Conservation (phyloP, 2,113 vertebrate species). For the Lepisosteus oculatus region DNA sequence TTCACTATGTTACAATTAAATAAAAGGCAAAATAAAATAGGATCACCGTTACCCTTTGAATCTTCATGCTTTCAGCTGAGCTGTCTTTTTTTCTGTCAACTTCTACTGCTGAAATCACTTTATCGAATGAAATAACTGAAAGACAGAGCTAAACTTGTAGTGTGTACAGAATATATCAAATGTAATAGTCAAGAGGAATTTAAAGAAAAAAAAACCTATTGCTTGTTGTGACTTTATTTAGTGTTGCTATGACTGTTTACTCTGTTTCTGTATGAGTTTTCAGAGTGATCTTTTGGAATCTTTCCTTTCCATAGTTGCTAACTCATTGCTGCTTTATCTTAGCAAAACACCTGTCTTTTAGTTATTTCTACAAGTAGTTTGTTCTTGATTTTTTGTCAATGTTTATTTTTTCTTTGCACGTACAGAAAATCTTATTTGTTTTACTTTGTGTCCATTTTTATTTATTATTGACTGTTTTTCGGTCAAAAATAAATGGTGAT, state of each 20-base stretch:
- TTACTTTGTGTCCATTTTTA: conserved; percentile 64
- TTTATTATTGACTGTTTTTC: conserved; percentile 88
- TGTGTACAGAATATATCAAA: conserved; percentile 78
- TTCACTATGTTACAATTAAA: conserved; percentile 25
- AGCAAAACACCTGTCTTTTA: conserved; percentile 78
- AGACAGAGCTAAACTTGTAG: conserved; percentile 75
- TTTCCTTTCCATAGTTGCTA: conserved; percentile 68
- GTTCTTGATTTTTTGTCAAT: conserved; percentile 47
- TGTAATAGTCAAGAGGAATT: conserved; percentile 71
- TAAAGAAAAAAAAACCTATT: conserved; percentile 60
- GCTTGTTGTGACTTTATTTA: conserved; percentile 88
- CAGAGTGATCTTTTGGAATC: conserved; percentile 47
- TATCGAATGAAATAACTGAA: conserved; percentile 81
- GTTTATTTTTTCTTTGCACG: conserved; percentile 77
- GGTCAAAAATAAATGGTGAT: conserved; percentile 88
- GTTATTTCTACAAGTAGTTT: conserved; percentile 76
- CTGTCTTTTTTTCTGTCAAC: conserved; percentile 63
- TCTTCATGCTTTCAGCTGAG: conserved; percentile 58
- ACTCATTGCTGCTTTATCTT: conserved; percentile 71
- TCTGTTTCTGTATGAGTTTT: conserved; percentile 53
- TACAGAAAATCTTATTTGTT: conserved; percentile 61
- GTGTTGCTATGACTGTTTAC: conserved; percentile 81
- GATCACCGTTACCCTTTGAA: conserved; percentile 23
- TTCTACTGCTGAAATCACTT: conserved; percentile 64
- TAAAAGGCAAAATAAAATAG: conserved; percentile 16